Percentiles rank a stretch among this genome's conserved stretches.
Evolutionary conservation across 2,113 vertebrate species (phyloP).

Genomic region (Lepisosteus oculatus): DNA sequence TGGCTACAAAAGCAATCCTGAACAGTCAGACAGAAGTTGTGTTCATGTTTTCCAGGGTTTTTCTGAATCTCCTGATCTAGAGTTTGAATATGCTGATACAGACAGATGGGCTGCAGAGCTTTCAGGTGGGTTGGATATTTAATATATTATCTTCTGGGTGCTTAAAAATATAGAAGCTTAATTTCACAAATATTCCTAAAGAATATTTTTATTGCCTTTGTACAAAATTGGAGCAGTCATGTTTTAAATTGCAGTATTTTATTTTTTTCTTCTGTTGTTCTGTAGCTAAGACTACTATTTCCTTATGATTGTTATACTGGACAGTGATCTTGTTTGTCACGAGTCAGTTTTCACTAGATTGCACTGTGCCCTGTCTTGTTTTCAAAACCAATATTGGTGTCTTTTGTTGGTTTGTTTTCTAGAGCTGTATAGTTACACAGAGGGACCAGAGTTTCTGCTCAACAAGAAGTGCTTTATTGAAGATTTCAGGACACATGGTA

Average conservation of each 20-base stretch:
- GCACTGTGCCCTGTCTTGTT: slow-evolving; percentile 7
- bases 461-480: slow-evolving; percentile 96
- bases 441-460: slow-evolving; percentile 89
- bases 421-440: slow-evolving; percentile 98
- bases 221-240: not conserved
- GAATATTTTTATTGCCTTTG: too few relatives aligned
- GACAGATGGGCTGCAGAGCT: slow-evolving; percentile 93
- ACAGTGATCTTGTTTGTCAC: too few relatives aligned
- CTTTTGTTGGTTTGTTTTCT: not conserved
- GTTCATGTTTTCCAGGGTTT: slow-evolving; percentile 67
- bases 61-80: slow-evolving; percentile 89
- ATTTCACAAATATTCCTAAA: too few relatives aligned
- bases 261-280: not conserved
- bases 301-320: too few relatives aligned
- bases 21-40: not conserved
- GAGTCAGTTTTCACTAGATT: too few relatives aligned
- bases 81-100: slow-evolving; percentile 92
- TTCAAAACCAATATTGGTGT: not conserved
- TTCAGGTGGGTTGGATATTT: slow-evolving; percentile 69
- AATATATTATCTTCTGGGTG: too few relatives aligned
- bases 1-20: not conserved
- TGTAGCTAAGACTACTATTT: not conserved
- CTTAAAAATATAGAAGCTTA: too few relatives aligned
- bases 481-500: slow-evolving; percentile 87
- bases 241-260: not conserved